Evolutionary conservation across 2,797 vertebrate species (phyloP).

Genomic region (Eurystomus glaucurus): DNA sequence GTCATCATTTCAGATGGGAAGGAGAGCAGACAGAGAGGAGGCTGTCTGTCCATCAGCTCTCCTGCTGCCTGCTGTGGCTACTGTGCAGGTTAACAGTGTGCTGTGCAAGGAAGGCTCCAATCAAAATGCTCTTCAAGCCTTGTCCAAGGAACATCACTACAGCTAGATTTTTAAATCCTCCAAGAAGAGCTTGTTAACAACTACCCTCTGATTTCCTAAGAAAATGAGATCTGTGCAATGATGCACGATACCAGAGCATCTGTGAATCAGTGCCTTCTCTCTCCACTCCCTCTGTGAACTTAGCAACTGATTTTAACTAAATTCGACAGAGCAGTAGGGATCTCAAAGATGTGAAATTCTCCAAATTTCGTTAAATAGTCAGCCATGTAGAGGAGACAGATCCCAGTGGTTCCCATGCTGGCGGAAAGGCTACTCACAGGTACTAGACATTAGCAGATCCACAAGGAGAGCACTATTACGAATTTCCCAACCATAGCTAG

Average conservation of each 20-base stretch:
- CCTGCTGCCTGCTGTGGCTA: rapidly evolving
- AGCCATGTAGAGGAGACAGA: not conserved
- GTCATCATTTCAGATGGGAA: not conserved
- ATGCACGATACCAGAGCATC: not conserved
- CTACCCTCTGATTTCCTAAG: not conserved
- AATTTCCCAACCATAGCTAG: not conserved
- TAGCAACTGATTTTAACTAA: not conserved
- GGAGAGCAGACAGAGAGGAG: not conserved
- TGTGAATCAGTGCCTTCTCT: not conserved
- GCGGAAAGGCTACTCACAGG: not conserved
- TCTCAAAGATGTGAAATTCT: not conserved
- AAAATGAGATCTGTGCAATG: not conserved
- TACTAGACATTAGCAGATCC: not conserved
- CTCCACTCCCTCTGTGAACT: not conserved
- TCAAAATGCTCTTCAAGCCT: rapidly evolving
- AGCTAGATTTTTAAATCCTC: not conserved
- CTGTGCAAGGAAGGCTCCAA: not conserved
- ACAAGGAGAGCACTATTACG: not conserved
- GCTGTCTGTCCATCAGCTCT: not conserved
- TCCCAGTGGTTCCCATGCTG: not conserved
- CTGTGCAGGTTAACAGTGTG: not conserved
- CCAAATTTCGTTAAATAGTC: not conserved
- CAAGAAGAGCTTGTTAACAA: not conserved
- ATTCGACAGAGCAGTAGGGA: not conserved
- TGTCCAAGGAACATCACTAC: not conserved